These are phyloP conservation scores for Corapipo altera DNA, from an alignment of 2,113 vertebrate genomes.

Conservation along the genomic window DNA sequence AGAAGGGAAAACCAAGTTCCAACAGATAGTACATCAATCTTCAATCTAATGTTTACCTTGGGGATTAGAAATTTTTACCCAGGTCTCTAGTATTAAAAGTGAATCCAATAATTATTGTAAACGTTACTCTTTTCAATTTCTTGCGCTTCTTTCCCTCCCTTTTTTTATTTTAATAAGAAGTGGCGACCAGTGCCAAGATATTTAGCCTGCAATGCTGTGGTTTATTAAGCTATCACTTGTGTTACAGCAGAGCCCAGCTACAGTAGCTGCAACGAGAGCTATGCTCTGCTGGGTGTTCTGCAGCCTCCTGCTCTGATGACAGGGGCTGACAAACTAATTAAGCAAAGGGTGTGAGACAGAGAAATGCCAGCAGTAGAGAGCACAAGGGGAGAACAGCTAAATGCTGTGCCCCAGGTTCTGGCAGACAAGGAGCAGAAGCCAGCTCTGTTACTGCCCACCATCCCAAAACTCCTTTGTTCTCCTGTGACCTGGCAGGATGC, in stretches of 20 bases:
- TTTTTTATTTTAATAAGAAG: not conserved
- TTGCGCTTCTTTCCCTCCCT: not conserved
- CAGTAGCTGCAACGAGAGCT: slow-evolving; percentile 10
- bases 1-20: not conserved
- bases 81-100: not conserved
- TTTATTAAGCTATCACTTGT: slow-evolving; percentile 40
- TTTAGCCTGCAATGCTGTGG: slow-evolving; percentile 14
- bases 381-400: not conserved
- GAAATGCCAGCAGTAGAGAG: not conserved
- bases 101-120: not conserved
- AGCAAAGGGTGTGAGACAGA: not conserved
- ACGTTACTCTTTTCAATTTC: not conserved
- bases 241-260: slow-evolving; percentile 8
- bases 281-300: not conserved
- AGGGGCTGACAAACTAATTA: slow-evolving; percentile 50
- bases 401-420: not conserved
- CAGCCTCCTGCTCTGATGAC: not conserved
- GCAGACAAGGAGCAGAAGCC: not conserved
- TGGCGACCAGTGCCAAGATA: not conserved
- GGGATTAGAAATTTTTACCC: not conserved
- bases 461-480: not conserved
- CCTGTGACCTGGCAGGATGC: not conserved
- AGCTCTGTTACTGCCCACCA: not conserved
- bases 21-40: not conserved
- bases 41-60: not conserved